Evolutionary conservation across 2,113 vertebrate genomes (phyloP).

Genomic region (Monarcha castaneiventris): DNA sequence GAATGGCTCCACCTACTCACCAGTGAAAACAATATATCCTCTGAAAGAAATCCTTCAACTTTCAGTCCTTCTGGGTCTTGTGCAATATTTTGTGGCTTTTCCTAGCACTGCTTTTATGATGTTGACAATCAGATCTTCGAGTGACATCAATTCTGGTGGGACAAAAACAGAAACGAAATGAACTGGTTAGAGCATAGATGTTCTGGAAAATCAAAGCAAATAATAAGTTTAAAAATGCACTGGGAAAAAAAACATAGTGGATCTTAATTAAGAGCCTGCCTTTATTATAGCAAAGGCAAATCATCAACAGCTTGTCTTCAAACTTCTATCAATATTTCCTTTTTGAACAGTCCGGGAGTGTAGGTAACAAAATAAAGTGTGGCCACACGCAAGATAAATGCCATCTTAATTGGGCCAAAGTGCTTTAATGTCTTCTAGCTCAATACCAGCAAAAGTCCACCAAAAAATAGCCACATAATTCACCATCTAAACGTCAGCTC

Average conservation of each 20-base stretch:
- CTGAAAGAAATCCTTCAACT: neutral
- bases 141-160: neutral
- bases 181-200: neutral
- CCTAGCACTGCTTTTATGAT: conserved; percentile 2
- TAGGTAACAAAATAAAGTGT: neutral
- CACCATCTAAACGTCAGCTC: neutral
- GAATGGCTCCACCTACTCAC: neutral
- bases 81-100: conserved; percentile 4
- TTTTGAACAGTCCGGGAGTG: neutral
- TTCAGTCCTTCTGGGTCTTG: neutral
- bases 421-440: neutral
- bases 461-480: conserved; percentile 34
- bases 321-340: neutral
- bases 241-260: neutral
- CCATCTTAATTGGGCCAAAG: neutral
- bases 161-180: neutral
- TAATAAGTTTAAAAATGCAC: neutral
- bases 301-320: neutral
- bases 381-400: neutral
- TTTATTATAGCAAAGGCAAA: neutral
- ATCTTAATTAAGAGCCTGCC: neutral
- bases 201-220: conserved; percentile 22
- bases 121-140: neutral
- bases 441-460: neutral
- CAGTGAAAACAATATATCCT: neutral